Conservation (phyloP, 2,797 vertebrate species). For the Alectoris magna region DNA sequence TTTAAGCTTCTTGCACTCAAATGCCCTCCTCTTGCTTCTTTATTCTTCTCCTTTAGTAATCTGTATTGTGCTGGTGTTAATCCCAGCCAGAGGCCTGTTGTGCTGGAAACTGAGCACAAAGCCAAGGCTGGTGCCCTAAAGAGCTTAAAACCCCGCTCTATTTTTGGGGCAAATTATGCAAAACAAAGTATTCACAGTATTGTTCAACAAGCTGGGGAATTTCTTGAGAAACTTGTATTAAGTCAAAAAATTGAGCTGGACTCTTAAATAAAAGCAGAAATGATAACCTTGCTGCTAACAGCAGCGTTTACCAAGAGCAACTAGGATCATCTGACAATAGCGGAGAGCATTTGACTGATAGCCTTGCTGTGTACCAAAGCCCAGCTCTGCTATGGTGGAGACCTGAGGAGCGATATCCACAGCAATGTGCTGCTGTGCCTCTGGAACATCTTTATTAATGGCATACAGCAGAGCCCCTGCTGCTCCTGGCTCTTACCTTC, state of each 20-base stretch:
- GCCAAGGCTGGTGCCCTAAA: background rate
- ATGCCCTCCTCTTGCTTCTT: background rate
- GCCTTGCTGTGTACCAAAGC: background rate
- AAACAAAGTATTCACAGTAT: background rate
- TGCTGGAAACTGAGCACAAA: background rate
- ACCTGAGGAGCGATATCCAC: background rate
- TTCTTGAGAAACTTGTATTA: background rate
- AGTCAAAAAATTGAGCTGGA: background rate
- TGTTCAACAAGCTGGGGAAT: background rate
- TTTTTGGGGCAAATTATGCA: conserved; percentile 18
- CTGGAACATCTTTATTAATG: conserved; percentile 55
- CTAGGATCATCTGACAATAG: background rate
- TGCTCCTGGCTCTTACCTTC: background rate
- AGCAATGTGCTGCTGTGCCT: background rate
- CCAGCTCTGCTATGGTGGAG: conserved; percentile 25
- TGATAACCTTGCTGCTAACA: background rate
- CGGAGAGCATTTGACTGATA: conserved; percentile 17
- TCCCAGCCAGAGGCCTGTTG: conserved; percentile 1
- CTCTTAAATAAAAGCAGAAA: background rate
- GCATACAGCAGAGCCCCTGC: conserved; percentile 4
- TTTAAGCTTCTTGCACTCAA: conserved; percentile 26
- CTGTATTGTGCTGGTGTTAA: conserved; percentile 14
- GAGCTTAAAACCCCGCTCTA: conserved; percentile 15
- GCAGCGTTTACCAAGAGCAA: background rate
- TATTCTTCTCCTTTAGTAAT: conserved; percentile 26